Evolutionary conservation across 2,888 invertebrate species (phyloP).

Genomic region (Argyresthia albistria): DNA sequence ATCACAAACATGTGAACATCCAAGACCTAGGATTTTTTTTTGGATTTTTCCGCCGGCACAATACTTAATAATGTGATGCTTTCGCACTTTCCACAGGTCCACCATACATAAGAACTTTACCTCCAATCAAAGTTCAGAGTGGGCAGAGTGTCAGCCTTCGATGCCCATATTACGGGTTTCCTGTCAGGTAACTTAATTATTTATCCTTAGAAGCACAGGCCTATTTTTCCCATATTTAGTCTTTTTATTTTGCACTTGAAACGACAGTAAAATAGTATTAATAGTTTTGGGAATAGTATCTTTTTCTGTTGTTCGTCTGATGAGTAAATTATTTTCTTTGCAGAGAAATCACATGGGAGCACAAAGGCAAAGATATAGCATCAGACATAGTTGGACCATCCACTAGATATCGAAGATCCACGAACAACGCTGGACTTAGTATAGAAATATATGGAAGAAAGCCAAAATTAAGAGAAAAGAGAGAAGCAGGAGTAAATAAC

Average conservation of each 20-base stretch:
- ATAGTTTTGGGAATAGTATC: background rate
- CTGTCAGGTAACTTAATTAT: conserved; percentile 72
- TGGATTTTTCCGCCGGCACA: too few relatives aligned
- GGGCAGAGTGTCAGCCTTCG: conserved; percentile 81
- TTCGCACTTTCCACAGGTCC: conserved; percentile 64
- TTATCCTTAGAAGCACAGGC: too few relatives aligned
- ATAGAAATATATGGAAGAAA: conserved; percentile 62
- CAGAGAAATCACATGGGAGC: conserved; percentile 66
- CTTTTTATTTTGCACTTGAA: background rate
- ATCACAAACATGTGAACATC: too few relatives aligned
- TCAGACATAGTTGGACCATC: conserved; percentile 31
- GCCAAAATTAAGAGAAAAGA: conserved; percentile 57
- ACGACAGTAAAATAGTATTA: background rate
- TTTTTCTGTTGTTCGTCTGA: background rate
- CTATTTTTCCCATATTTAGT: background rate
- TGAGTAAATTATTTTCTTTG: conserved; percentile 13
- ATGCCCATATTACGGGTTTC: conserved; percentile 91
- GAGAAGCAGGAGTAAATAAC: conserved; percentile 36
- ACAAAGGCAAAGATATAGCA: conserved; percentile 57
- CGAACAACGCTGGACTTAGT: conserved; percentile 35
- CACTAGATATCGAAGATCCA: conserved; percentile 45
- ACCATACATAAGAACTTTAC: conserved; percentile 81
- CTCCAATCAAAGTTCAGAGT: conserved; percentile 86
- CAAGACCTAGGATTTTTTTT: too few relatives aligned
- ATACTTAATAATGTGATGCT: too few relatives aligned